Evolutionary conservation across 1,140 invertebrate genomes (phyloP).

Genomic region (Trachelipus rathkii): DNA sequence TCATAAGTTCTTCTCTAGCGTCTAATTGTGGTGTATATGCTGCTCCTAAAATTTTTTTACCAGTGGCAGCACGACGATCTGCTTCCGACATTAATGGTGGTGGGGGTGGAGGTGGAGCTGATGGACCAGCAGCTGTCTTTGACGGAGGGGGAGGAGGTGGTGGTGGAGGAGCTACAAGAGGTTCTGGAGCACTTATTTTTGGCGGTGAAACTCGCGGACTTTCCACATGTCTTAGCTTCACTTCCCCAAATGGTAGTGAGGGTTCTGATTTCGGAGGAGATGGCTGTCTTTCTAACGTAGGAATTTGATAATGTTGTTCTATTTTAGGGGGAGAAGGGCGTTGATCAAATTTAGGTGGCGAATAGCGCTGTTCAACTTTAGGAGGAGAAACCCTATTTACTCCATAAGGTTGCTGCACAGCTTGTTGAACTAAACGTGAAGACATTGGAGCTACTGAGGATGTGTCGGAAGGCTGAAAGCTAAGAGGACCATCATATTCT

Average conservation of each 20-base stretch:
- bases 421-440: slow-evolving; percentile 20
- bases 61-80: slow-evolving; percentile 35
- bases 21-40: slow-evolving; percentile 30
- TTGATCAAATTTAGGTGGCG: not conserved
- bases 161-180: slow-evolving; percentile 6
- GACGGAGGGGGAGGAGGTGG: slow-evolving; percentile 27
- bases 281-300: slow-evolving; percentile 1
- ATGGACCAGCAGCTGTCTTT: not conserved
- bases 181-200: not conserved
- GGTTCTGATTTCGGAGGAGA: not conserved
- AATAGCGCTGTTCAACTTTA: slow-evolving; percentile 9
- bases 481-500: not conserved
- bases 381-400: not conserved
- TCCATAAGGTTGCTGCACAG: not conserved
- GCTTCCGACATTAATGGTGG: slow-evolving; percentile 21
- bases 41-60: slow-evolving; percentile 33
- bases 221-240: slow-evolving; percentile 16
- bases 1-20: slow-evolving; percentile 42
- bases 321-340: slow-evolving; percentile 17
- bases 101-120: slow-evolving; percentile 17
- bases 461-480: not conserved
- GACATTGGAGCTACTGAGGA: slow-evolving; percentile 23
- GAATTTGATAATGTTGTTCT: slow-evolving; percentile 6
- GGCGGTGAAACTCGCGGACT: slow-evolving; percentile 16
- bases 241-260: not conserved